These are phyloP conservation scores for Quadroppia sp. DNA, from an alignment of 2,888 invertebrate genomes.

Conservation along the genomic window DNA sequence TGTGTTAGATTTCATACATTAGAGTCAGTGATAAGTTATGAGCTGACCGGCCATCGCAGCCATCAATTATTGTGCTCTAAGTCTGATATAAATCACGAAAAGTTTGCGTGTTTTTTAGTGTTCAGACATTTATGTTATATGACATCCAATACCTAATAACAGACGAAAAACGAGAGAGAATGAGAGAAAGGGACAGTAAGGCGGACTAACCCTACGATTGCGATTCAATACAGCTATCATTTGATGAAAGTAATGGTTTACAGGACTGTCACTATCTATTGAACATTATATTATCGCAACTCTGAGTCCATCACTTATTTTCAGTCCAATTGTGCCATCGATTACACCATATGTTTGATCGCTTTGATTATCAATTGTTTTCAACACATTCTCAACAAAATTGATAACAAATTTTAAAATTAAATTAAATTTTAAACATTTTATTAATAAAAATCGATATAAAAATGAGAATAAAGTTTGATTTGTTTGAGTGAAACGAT, in stretches of 20 bases:
- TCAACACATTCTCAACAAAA: neutral
- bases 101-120: conserved; percentile 34
- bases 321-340: conserved; percentile 4
- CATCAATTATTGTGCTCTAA: conserved; percentile 31
- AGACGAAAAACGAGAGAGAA: conserved; percentile 4
- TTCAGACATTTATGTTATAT: conserved; percentile 34
- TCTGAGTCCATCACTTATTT: conserved; percentile 33
- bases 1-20: too few relatives aligned
- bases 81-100: conserved; percentile 37
- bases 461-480: too few relatives aligned
- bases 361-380: conserved; percentile 22
- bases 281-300: conserved; percentile 24
- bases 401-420: neutral
- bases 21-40: conserved; percentile 13
- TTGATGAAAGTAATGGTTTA: conserved; percentile 31
- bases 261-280: conserved; percentile 28
- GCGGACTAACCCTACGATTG: conserved; percentile 35
- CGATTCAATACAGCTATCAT: conserved; percentile 29
- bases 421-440: neutral
- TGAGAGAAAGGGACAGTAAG: conserved; percentile 30
- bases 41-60: conserved; percentile 28
- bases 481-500: too few relatives aligned
- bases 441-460: neutral
- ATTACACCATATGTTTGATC: conserved; percentile 10
- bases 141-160: conserved; percentile 37